Conservation (phyloP, 2,113 vertebrate genomes). For the Pachypanchax playfairii region DNA sequence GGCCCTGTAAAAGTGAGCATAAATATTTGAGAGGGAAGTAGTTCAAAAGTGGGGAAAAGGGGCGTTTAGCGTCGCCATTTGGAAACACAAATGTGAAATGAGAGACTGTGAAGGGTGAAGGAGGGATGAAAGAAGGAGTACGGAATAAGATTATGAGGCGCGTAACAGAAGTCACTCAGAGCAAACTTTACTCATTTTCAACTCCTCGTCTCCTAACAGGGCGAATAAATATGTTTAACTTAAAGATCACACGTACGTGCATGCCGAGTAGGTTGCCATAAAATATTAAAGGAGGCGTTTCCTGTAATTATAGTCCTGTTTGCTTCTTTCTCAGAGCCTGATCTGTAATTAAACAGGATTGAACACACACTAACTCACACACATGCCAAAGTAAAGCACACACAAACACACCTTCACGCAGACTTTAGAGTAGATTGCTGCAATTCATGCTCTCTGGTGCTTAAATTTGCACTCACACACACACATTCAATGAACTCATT, state of each 20-base stretch:
- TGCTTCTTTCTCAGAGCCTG: slow-evolving; percentile 85
- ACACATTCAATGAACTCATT: slow-evolving; percentile 64
- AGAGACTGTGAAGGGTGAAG: slow-evolving; percentile 57
- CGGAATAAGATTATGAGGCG: slow-evolving; percentile 12
- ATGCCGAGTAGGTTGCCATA: slow-evolving; percentile 84
- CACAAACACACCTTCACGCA: slow-evolving; percentile 46
- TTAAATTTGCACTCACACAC: slow-evolving; percentile 48
- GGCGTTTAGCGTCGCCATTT: slow-evolving; percentile 68
- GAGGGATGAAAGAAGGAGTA: slow-evolving; percentile 30
- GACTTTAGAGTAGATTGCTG: slow-evolving; percentile 44
- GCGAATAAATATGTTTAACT: slow-evolving; percentile 56
- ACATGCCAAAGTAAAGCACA: slow-evolving; percentile 24
- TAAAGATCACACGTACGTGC: slow-evolving; percentile 15
- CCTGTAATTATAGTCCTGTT: slow-evolving; percentile 92
- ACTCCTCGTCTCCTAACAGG: slow-evolving; percentile 29
- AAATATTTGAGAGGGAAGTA: slow-evolving; percentile 76
- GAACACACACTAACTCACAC: slow-evolving; percentile 48
- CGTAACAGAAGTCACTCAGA: slow-evolving; percentile 35
- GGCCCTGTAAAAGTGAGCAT: slow-evolving; percentile 63
- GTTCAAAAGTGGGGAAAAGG: slow-evolving; percentile 67
- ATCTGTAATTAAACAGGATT: slow-evolving; percentile 91
- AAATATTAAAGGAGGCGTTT: slow-evolving; percentile 91
- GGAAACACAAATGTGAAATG: slow-evolving; percentile 70
- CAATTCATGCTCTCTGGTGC: slow-evolving; percentile 59
- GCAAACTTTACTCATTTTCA: slow-evolving; percentile 24